A percentile compares a stretch with the other conserved stretches of the same genome.
Evolutionary conservation across 2,797 vertebrate genomes (phyloP).

Genomic region (Streptopelia turtur): DNA sequence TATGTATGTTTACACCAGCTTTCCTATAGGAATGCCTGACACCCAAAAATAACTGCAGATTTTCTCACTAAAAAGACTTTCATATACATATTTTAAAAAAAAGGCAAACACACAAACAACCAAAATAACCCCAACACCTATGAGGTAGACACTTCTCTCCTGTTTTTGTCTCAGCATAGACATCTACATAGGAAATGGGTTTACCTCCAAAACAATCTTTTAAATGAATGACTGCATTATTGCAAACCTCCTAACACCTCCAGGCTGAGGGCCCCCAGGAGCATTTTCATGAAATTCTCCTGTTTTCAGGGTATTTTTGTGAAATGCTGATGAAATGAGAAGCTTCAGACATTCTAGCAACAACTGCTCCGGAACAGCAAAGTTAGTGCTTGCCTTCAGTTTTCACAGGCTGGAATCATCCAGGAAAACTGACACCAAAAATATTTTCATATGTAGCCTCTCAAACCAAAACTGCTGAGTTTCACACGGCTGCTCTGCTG

Average conservation of each 20-base stretch:
- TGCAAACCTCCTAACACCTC: slow-evolving; percentile 44
- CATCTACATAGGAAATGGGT: slow-evolving; percentile 36
- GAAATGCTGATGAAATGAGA: background rate
- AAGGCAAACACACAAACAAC: background rate
- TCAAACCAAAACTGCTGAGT: slow-evolving; percentile 47
- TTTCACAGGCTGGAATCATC: slow-evolving; percentile 18
- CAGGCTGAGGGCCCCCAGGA: background rate
- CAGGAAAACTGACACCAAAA: slow-evolving; percentile 56
- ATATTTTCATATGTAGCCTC: slow-evolving; percentile 54
- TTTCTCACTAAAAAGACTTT: background rate
- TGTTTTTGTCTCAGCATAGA: background rate
- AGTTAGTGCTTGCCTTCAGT: slow-evolving; percentile 1
- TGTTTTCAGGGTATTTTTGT: slow-evolving; percentile 1
- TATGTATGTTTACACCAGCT: slow-evolving; percentile 31
- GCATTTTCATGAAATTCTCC: background rate
- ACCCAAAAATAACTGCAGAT: background rate
- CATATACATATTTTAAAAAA: background rate
- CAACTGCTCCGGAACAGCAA: slow-evolving; percentile 8
- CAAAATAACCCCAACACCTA: accelerated
- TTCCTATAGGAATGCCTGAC: slow-evolving; percentile 10
- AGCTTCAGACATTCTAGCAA: background rate
- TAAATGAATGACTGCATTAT: slow-evolving; percentile 30
- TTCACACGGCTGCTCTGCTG: slow-evolving; percentile 3
- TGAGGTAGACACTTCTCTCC: background rate
- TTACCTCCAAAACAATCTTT: slow-evolving; percentile 42